Evolutionary conservation across 2,113 vertebrate genomes (phyloP).

Genomic region (Oncorhynchus gorbuscha): DNA sequence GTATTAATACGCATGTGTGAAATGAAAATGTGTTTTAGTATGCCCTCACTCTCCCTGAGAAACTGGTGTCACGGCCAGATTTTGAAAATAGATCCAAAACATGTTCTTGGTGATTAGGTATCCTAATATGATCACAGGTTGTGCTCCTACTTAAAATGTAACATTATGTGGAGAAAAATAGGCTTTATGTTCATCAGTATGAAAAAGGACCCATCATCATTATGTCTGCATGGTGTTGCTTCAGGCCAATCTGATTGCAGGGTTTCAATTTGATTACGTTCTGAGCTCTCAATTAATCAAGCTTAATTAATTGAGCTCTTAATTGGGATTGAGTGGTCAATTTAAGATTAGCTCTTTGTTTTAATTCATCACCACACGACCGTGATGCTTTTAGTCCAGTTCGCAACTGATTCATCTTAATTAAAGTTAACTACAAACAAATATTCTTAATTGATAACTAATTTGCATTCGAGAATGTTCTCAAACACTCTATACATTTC

Average conservation of each 20-base stretch:
- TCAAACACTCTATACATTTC: too few species aligned
- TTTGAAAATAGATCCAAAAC: not conserved
- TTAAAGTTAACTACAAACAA: too few species aligned
- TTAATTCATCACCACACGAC: not conserved
- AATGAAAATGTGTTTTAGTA: too few species aligned
- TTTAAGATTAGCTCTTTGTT: not conserved
- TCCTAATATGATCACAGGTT: too few species aligned
- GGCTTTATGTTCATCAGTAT: not conserved
- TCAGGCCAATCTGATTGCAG: not conserved
- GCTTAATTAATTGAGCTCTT: not conserved
- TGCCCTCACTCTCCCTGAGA: too few species aligned
- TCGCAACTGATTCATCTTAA: not conserved
- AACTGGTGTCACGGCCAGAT: not conserved
- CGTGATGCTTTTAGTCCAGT: not conserved
- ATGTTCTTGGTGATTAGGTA: too few species aligned
- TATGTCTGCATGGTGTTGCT: not conserved
- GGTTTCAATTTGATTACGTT: not conserved
- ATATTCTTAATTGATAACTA: not conserved
- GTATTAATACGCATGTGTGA: too few species aligned
- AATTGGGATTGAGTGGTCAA: conserved; percentile 8
- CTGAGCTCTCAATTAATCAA: conserved; percentile 9
- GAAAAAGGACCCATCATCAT: not conserved
- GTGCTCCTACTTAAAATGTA: too few species aligned
- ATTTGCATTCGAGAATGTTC: not conserved
- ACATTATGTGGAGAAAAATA: not conserved